Evolutionary conservation across 2,888 invertebrate genomes (phyloP).

Genomic region (Choristoneura rosaceana): DNA sequence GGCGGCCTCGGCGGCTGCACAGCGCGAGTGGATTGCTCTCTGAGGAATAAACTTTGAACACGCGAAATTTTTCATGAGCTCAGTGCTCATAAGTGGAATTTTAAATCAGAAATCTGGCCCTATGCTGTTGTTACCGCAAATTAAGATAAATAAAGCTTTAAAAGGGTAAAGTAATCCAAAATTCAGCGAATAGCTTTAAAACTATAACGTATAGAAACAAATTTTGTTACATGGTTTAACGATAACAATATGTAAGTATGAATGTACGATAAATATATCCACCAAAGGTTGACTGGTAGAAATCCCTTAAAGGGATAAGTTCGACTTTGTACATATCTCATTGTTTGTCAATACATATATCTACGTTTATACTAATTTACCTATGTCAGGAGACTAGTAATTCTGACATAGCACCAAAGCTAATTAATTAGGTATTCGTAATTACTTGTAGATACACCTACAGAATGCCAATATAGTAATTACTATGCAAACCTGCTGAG

Average conservation of each 20-base stretch:
- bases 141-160: neutral
- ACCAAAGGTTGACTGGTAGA: too few species aligned
- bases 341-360: neutral
- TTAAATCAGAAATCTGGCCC: neutral
- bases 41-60: constrained; percentile 52
- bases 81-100: constrained; percentile 27
- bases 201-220: neutral
- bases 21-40: constrained; percentile 54
- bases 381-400: neutral
- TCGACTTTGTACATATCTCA: too few species aligned
- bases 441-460: neutral
- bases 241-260: too few species aligned
- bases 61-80: constrained; percentile 45
- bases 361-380: neutral
- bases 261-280: too few species aligned
- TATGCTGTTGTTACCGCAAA: neutral
- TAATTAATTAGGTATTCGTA: neutral
- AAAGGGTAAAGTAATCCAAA: neutral
- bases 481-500: neutral
- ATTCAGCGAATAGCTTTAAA: neutral
- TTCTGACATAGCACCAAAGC: neutral
- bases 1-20: constrained; percentile 42
- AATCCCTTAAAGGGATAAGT: too few species aligned
- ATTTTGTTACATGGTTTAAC: too few species aligned
- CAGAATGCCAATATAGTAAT: neutral